Evolutionary conservation across 2,888 invertebrate species (phyloP).

Genomic region (Dasysyrphus tricinctus): DNA sequence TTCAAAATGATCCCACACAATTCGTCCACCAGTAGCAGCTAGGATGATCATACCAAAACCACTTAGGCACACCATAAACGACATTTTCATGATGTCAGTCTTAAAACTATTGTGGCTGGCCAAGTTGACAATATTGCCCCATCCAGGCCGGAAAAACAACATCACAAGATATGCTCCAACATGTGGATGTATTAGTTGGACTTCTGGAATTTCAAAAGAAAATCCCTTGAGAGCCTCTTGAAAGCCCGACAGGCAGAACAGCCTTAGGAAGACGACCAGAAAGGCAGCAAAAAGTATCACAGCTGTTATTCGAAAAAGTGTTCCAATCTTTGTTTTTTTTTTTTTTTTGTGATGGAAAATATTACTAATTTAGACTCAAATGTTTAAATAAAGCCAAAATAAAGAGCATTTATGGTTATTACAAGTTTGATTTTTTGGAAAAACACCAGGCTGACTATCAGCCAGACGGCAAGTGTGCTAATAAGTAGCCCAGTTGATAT

Average conservation of each 20-base stretch:
- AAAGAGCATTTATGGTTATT: slow-evolving; percentile 61
- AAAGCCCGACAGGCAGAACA: slow-evolving; percentile 77
- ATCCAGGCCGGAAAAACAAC: slow-evolving; percentile 93
- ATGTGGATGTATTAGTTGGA: slow-evolving; percentile 54
- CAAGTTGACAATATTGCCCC: slow-evolving; percentile 92
- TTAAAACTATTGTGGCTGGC: slow-evolving; percentile 92
- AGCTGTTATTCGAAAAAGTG: slow-evolving; percentile 79
- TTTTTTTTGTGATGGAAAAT: slow-evolving; percentile 18
- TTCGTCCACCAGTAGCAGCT: slow-evolving; percentile 79
- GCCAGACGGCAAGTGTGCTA: slow-evolving; percentile 79
- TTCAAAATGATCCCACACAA: slow-evolving; percentile 82
- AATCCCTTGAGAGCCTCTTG: slow-evolving; percentile 76
- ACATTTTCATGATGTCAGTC: slow-evolving; percentile 86
- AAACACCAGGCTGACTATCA: slow-evolving; percentile 78
- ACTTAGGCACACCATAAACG: slow-evolving; percentile 80
- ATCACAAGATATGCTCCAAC: slow-evolving; percentile 77
- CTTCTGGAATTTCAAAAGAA: slow-evolving; percentile 69
- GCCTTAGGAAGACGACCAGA: slow-evolving; percentile 78
- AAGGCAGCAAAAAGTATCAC: slow-evolving; percentile 79
- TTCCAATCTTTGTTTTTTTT: slow-evolving; percentile 80
- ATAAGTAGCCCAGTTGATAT: slow-evolving; percentile 79
- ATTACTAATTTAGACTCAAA: slow-evolving; percentile 39
- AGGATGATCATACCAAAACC: slow-evolving; percentile 79
- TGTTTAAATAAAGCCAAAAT: slow-evolving; percentile 36
- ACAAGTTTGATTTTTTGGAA: slow-evolving; percentile 80